Evolutionary conservation across 1,140 invertebrate species (phyloP), one percentile per base, ranked within the genome.

Genomic region (Pachyrhynchus sulphureomaculatus): DNA sequence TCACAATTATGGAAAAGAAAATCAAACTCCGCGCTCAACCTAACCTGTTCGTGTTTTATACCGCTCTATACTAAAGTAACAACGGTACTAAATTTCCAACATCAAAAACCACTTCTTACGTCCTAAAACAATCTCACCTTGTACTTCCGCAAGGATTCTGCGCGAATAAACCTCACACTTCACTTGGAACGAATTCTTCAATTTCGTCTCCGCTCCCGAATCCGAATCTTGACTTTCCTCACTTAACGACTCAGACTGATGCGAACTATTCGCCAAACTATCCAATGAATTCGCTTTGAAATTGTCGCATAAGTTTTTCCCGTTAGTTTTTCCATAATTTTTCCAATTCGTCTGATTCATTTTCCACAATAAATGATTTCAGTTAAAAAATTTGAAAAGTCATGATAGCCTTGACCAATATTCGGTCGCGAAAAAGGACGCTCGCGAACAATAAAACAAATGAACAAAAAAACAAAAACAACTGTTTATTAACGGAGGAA

Each of bases 231-330:
- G 77, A 13, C 77, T 80, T 4, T 78, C 79, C 58, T 82, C 80
- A 24, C 76, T 81, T 24, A 78, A 76, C 57, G 80, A 81, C 3
- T 77, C 77, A 44, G 79, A 80, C 12, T 75, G 76, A 52, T 72
- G 70, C 0, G 84, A 85, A 10, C 84, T 83, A 72, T 86, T 85
- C 34, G 85, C 85, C 3, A 87, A 76, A 23, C 83, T 85, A 72
- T 87, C 85, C 8, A 86, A 69, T 1, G 84, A 86, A 23, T 83
- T 81, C 15, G 66, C 59, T 32, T 42, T 57, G 32, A 60, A 62
- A 34, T 59, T 65, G 9, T 65, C 62, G 24, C 58, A 48, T 17
- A 68, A 36, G 13, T 37, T 57, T 48, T 60, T 56, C 9, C 58
- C 63, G 49, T 32, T 39, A 13, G 15, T 24, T 45, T 47, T 53